Base-by-base conservation (phyloP, 2,797 vertebrate species). In the Huso huso region DNA sequence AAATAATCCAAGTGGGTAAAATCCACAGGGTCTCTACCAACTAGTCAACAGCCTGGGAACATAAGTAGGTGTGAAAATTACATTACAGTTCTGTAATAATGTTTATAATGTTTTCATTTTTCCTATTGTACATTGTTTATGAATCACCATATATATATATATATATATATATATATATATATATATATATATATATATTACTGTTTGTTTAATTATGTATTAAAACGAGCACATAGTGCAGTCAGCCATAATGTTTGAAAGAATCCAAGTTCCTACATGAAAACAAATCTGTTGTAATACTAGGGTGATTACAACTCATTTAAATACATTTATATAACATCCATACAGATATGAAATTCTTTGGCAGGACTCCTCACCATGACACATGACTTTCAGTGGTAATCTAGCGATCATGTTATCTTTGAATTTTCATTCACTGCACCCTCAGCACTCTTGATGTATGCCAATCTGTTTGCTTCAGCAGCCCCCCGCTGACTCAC, bases 371-470 rank as follows among this genome's bases (percentile, higher is more conserved):
- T 49, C 13, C 65, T 37, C 15, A 52, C 8, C 23, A 37, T 18
- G 53, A 59, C 12, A 66, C 12, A 59, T 55, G 65, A 48, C 65
- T 63, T 8, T 8, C 49, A 11, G 53, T 37, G 23, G 65, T 8
- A 59, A 55, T 23, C 65, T 13, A 9, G 5, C 12, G 55, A 58
- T 58, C 7, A 58, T 58, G 55, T 13, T 13, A 1, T 12, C 6
- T 55, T 53, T 65, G 6, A 6, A 51, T 11, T 23, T 53, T 23
- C 51, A 48, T 6, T 55, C 6, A n/a, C 64, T 10, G 23, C 53
- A 12, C n/a, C 64, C 51, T 52, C 15, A 55, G 64, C 64, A 52
- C 18, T 65, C 7, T 52, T 51, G n/a, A 23, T 53, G 18, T 55
- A 65, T 53, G 64, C 15, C 50, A 6, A 3, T 12, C 52, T 55